A percentile compares a stretch with the other conserved stretches of the same genome.
These are phyloP conservation scores for Cathartes aura DNA, from an alignment of 2,113 vertebrate species.

Conservation along the genomic window DNA sequence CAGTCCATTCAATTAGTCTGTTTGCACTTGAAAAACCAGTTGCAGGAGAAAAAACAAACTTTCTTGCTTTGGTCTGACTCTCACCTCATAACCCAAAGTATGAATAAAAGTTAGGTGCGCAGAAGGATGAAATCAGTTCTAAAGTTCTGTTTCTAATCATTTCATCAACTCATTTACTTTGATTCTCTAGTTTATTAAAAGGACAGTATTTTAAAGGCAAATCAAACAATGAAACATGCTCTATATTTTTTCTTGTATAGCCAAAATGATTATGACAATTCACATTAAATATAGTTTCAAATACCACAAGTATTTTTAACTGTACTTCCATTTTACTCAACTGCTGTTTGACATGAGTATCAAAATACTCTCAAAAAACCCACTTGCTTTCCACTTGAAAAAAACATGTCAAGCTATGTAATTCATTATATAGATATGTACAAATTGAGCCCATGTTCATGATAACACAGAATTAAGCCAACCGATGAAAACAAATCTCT, in stretches of 20 bases:
- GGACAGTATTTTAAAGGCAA: not conserved
- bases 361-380: not conserved
- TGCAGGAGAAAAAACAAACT: conserved; percentile 21
- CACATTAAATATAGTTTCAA: not conserved
- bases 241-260: not conserved
- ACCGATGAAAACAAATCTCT: not conserved
- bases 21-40: not conserved
- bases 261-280: not conserved
- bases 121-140: not conserved
- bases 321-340: not conserved
- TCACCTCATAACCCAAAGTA: not conserved
- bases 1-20: not conserved
- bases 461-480: not conserved
- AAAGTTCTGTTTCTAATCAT: not conserved
- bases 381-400: not conserved
- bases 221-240: not conserved
- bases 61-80: not conserved
- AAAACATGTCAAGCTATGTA: not conserved
- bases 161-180: not conserved
- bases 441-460: not conserved
- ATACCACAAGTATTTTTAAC: not conserved
- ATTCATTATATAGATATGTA: not conserved
- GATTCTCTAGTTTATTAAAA: not conserved
- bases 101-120: not conserved
- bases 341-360: not conserved